phyloP scores from a whole-genome alignment of 2,888 invertebrate species.

The Psococerastis gibbosa region DNA sequence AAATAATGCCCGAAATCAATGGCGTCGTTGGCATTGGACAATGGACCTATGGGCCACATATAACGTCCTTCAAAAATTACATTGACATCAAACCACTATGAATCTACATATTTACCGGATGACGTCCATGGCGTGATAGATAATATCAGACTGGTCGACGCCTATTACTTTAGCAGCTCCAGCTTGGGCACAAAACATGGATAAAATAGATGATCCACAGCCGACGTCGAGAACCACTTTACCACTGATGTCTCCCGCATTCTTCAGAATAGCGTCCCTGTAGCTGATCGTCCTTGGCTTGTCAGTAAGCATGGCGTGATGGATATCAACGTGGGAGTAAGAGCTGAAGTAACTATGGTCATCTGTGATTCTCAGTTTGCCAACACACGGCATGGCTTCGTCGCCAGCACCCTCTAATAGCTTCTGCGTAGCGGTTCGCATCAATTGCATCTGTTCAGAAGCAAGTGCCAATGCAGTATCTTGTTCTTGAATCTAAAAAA shows the following conservation, averaged over 20 bases:
- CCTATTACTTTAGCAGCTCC: conserved; percentile 82
- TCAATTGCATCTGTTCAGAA: conserved; percentile 23
- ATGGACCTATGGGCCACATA: no score
- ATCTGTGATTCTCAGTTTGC: conserved; percentile 34
- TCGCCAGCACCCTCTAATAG: conserved; percentile 21
- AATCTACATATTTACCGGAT: conserved; percentile 40
- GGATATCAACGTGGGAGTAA: conserved; percentile 37
- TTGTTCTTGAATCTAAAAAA: conserved; percentile 15
- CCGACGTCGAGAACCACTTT: conserved; percentile 88
- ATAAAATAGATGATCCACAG: conserved; percentile 92
- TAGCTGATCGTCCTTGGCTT: conserved; percentile 73
- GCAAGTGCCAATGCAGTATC: conserved; percentile 14
- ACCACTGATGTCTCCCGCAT: conserved; percentile 43
- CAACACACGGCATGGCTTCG: conserved; percentile 27
- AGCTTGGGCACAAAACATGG: conserved; percentile 93
- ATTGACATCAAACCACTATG: no score
- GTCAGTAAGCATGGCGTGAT: conserved; percentile 85
- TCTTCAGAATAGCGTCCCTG: conserved; percentile 59
- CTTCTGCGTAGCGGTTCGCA: conserved; percentile 21
- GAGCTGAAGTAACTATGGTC: conserved; percentile 40
- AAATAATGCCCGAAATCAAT: no score
- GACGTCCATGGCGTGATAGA: conserved; percentile 91
- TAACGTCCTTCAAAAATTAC: no score
- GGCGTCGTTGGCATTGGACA: no score
- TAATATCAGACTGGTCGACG: conserved; percentile 89